A percentile compares a stretch with the other conserved stretches of the same genome.
phyloP scores from a whole-genome alignment of 1,140 invertebrate genomes.

The Microvelia longipes region DNA sequence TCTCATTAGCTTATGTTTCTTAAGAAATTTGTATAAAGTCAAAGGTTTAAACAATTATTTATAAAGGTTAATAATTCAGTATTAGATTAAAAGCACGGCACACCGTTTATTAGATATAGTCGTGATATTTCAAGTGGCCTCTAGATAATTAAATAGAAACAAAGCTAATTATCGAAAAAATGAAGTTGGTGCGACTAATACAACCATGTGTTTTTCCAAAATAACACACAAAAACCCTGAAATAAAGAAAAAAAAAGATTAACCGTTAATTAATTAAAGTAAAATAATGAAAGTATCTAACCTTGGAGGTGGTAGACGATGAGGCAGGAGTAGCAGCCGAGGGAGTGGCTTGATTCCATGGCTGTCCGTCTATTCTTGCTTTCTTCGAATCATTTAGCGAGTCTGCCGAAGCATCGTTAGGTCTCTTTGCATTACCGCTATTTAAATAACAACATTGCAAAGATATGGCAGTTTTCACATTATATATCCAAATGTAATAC shows the following conservation, averaged over 20 bases:
- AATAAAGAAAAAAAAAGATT: not conserved
- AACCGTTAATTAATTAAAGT: not conserved
- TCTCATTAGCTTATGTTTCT: no score
- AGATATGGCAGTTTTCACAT: not conserved
- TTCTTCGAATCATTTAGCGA: not conserved
- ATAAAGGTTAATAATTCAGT: no score
- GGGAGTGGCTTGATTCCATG: not conserved
- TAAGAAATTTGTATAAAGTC: no score
- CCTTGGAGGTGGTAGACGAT: not conserved
- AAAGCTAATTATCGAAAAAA: not conserved
- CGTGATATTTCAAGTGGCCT: not conserved
- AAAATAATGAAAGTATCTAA: not conserved
- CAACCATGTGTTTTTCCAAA: not conserved
- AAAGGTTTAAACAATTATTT: no score
- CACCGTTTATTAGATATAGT: not conserved
- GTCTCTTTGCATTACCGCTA: not conserved
- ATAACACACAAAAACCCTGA: not conserved
- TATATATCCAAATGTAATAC: not conserved
- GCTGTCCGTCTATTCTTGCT: not conserved
- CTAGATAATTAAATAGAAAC: not conserved
- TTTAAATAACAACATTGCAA: not conserved
- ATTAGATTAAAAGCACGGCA: no score
- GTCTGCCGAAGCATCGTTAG: not conserved
- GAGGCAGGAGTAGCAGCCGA: no score
- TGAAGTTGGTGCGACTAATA: not conserved